A percentile compares a stretch with the other conserved stretches of the same genome.
Evolutionary conservation across 2,888 invertebrate genomes (phyloP).

Genomic region (Notodonta dromedarius): DNA sequence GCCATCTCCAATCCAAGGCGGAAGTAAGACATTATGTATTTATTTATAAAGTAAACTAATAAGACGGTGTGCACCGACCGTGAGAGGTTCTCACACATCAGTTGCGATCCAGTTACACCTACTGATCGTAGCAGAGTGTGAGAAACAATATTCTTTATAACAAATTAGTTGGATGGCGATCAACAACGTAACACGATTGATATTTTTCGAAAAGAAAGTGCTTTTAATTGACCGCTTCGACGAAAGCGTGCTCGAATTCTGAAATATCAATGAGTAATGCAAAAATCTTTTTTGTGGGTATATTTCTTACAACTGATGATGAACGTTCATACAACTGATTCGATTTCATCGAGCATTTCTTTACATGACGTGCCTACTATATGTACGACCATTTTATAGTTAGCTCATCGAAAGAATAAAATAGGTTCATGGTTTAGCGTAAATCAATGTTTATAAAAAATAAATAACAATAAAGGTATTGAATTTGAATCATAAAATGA

Average conservation of each 20-base stretch:
- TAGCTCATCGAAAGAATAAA: too few species aligned
- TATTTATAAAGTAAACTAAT: constrained; percentile 54
- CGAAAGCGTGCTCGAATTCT: background rate
- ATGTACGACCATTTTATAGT: too few species aligned
- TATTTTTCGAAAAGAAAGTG: constrained; percentile 3
- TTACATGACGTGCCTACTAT: too few species aligned
- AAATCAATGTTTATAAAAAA: too few species aligned
- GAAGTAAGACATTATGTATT: constrained; percentile 17
- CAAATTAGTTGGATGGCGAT: constrained; percentile 20
- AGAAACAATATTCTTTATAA: constrained; percentile 57
- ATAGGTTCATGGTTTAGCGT: too few species aligned
- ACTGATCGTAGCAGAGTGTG: constrained; percentile 52
- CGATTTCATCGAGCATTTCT: too few species aligned
- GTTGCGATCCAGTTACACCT: constrained; percentile 70
- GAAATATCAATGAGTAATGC: background rate
- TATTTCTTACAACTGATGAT: too few species aligned
- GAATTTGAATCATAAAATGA: too few species aligned
- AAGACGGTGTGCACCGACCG: constrained; percentile 56
- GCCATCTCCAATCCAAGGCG: background rate
- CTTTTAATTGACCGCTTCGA: background rate
- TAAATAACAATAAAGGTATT: too few species aligned
- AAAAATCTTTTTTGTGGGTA: too few species aligned
- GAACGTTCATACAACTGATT: too few species aligned
- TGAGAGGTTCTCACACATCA: constrained; percentile 72
- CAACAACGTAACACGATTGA: background rate